A percentile compares a stretch with the other conserved stretches of the same genome.
Conservation (phyloP, 2,113 vertebrate genomes). For the Egretta garzetta region DNA sequence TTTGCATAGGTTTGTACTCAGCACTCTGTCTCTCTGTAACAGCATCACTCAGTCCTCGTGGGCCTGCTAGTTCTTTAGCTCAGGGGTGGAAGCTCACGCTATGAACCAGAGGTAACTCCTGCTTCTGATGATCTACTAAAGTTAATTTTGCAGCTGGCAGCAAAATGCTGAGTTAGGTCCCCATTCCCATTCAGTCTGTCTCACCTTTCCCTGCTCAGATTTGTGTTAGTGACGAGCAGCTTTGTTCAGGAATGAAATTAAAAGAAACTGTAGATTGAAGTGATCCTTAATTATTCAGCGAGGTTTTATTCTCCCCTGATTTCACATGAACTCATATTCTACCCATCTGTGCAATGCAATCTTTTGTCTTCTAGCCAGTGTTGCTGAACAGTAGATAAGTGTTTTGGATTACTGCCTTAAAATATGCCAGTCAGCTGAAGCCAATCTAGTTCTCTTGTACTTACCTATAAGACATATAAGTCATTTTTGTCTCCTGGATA, state of each 20-base stretch:
- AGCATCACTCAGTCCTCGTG: not conserved
- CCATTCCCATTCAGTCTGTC: not conserved
- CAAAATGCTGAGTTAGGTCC: not conserved
- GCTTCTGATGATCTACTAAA: not conserved
- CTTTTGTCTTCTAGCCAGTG: not conserved
- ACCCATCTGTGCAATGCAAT: not conserved
- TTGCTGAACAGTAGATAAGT: not conserved
- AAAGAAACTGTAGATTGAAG: not conserved
- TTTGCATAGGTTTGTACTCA: slow-evolving; percentile 1
- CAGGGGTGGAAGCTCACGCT: not conserved
- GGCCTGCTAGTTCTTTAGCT: not conserved
- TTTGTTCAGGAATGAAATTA: not conserved
- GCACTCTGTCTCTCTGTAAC: not conserved
- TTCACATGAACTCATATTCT: slow-evolving; percentile 2
- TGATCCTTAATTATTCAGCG: slow-evolving; percentile 21
- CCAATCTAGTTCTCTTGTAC: not conserved
- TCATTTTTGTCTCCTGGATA: not conserved
- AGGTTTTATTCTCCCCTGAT: slow-evolving; percentile 26
- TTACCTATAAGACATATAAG: not conserved
- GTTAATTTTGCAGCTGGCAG: slow-evolving; percentile 6
- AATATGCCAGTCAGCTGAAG: not conserved
- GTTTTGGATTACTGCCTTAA: not conserved
- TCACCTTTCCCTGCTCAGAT: not conserved
- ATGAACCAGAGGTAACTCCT: not conserved
- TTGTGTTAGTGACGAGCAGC: not conserved